Conservation (phyloP, 2,797 vertebrate species). For the Limnodromus scolopaceus region DNA sequence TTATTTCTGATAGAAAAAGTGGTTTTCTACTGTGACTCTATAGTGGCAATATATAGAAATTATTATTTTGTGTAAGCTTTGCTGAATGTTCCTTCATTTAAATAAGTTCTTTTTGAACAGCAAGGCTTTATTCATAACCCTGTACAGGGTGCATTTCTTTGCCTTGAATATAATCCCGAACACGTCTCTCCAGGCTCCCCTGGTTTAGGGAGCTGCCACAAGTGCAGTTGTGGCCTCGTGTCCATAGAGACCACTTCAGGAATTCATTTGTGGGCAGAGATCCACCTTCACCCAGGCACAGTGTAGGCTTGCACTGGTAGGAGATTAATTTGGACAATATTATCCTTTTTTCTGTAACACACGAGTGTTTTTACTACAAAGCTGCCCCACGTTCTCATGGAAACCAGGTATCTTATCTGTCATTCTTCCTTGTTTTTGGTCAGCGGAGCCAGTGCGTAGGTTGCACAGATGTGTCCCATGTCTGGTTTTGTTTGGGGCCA, state of each 20-base stretch:
- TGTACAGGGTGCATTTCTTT: background rate
- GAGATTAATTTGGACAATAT: background rate
- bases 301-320: background rate
- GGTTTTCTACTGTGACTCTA: background rate
- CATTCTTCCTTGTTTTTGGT: background rate
- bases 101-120: background rate
- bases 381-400: background rate
- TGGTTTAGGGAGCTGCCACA: background rate
- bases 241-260: background rate
- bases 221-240: background rate
- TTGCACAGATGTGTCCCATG: background rate
- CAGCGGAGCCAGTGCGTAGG: background rate
- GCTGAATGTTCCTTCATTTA: background rate
- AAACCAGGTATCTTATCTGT: background rate
- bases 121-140: background rate
- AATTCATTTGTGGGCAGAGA: background rate
- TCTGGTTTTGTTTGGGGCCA: background rate
- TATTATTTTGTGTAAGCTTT: background rate
- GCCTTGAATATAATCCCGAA: background rate
- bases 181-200: background rate
- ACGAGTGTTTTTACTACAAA: background rate
- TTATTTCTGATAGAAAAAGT: background rate
- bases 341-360: background rate
- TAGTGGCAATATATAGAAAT: background rate
- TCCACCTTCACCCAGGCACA: background rate